Conservation (phyloP, 2,113 vertebrate species). For the Boulengeromyrus knoepffleri region DNA sequence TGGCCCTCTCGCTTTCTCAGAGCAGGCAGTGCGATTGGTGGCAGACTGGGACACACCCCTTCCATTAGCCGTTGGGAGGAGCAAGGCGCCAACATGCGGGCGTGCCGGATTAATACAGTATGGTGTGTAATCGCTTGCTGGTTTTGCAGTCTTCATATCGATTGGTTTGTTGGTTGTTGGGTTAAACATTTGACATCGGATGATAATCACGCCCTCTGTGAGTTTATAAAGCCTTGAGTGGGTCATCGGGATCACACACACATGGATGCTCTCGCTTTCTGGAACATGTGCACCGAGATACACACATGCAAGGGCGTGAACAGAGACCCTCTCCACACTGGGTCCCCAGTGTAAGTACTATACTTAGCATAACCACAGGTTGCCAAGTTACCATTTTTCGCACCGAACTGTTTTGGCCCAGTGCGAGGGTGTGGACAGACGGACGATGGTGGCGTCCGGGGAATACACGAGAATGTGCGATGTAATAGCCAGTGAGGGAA, state of each 20-base stretch:
- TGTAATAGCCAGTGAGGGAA: neutral
- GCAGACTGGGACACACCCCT: neutral
- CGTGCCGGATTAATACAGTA: neutral
- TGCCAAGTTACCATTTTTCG: neutral
- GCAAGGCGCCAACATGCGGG: neutral
- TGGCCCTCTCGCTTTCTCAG: slow-evolving; percentile 1
- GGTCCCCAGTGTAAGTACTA: neutral
- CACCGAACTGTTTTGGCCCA: neutral
- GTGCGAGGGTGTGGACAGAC: neutral
- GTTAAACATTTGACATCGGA: neutral
- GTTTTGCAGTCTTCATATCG: neutral
- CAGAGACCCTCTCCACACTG: neutral
- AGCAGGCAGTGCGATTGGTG: neutral
- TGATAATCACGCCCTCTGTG: neutral
- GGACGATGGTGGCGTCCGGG: neutral
- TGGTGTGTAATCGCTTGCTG: neutral
- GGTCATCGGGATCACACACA: neutral
- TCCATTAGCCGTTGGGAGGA: neutral
- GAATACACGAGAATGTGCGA: neutral
- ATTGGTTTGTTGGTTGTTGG: neutral
- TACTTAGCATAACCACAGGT: neutral
- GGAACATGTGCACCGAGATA: neutral
- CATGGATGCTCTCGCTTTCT: neutral
- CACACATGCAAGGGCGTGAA: neutral
- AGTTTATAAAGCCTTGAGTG: neutral